phyloP scores from a whole-genome alignment of 2,113 vertebrate species.

The Chloroceryle aenea region DNA sequence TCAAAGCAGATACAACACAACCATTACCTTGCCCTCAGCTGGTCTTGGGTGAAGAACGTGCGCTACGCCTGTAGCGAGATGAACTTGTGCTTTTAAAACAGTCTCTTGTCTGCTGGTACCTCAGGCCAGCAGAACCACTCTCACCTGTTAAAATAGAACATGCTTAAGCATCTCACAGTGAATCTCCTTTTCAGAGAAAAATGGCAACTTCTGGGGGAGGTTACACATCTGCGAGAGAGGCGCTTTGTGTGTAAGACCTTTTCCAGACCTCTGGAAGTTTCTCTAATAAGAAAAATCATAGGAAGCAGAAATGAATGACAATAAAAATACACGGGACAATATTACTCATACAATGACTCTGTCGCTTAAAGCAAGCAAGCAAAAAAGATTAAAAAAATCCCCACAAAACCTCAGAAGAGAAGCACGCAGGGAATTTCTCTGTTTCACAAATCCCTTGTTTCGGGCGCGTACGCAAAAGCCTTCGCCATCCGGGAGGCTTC shows the following conservation, averaged over 20 bases:
- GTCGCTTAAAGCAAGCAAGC: conserved; percentile 10
- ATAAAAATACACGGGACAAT: neutral
- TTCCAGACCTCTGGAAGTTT: conserved; percentile 17
- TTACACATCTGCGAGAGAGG: fast-evolving
- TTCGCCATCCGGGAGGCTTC: neutral
- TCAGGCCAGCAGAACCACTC: neutral
- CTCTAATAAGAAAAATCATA: conserved; percentile 20
- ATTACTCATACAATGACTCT: conserved; percentile 42
- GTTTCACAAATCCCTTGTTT: conserved; percentile 29
- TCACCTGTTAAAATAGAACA: neutral
- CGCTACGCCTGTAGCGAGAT: neutral
- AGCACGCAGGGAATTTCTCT: conserved; percentile 64
- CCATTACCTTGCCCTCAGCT: neutral
- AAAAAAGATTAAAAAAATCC: neutral
- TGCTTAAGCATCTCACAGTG: neutral
- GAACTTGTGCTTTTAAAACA: neutral
- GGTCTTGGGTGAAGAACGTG: neutral
- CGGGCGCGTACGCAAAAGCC: neutral
- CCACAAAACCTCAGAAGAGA: conserved; percentile 36
- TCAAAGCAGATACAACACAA: neutral
- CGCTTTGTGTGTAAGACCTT: neutral
- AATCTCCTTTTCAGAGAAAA: neutral
- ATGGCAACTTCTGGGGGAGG: neutral
- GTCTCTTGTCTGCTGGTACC: neutral
- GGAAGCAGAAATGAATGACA: conserved; percentile 61